A percentile compares a stretch with the other conserved stretches of the same genome.
Conservation (phyloP, 2,113 vertebrate genomes). For the Clinocottus analis region DNA sequence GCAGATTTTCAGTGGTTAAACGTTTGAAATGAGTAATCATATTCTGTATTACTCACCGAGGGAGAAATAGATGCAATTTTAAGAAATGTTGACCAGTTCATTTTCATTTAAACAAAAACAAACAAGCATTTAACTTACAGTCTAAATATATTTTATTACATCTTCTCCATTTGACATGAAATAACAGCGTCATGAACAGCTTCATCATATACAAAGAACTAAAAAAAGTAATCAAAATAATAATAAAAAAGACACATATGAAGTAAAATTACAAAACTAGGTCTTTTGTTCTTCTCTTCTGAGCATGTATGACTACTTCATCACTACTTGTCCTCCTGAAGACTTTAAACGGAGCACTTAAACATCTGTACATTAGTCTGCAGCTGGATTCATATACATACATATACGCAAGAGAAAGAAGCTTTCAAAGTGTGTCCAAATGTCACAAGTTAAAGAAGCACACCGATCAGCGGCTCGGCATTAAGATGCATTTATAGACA, state of each 20-base stretch:
- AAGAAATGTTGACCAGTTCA: not conserved
- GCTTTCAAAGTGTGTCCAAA: slow-evolving; percentile 19
- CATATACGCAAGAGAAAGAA: not conserved
- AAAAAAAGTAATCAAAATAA: slow-evolving; percentile 46
- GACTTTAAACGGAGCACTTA: slow-evolving; percentile 12
- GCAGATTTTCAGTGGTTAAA: not conserved
- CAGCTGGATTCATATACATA: slow-evolving; percentile 24
- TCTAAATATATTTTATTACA: slow-evolving; percentile 68
- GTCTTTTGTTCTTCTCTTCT: slow-evolving; percentile 10
- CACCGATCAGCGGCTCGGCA: no score
- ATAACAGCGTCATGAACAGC: slow-evolving; percentile 66
- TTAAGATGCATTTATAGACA: not conserved
- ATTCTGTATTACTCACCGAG: no score
- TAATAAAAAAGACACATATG: slow-evolving; percentile 34
- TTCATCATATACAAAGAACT: slow-evolving; percentile 67
- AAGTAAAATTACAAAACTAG: slow-evolving; percentile 65
- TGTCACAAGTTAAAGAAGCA: not conserved
- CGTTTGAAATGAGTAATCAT: not conserved
- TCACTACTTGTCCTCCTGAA: slow-evolving; percentile 38
- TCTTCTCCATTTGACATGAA: slow-evolving; percentile 58
- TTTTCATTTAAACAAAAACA: not conserved
- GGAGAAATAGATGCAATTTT: not conserved
- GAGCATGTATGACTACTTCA: slow-evolving; percentile 37
- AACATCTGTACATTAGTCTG: slow-evolving; percentile 42
- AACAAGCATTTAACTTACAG: not conserved